Percentiles rank a stretch among this genome's conserved stretches.
These are phyloP conservation scores for Cephus runcator DNA, from an alignment of 2,888 invertebrate species.

Conservation along the genomic window DNA sequence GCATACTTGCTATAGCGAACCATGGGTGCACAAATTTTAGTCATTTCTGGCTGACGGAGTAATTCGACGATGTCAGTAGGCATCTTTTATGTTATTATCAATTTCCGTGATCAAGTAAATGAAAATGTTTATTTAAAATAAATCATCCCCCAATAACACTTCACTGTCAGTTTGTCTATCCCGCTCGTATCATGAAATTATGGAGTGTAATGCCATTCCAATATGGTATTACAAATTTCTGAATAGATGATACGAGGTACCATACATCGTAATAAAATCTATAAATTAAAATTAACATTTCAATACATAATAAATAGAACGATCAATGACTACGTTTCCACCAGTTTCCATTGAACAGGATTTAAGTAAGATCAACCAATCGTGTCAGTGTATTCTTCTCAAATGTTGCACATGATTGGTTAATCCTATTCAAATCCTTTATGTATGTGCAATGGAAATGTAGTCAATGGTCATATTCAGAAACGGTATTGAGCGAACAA, in stretches of 20 bases:
- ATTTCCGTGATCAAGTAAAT: neutral
- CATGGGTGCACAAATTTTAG: slow-evolving; percentile 95
- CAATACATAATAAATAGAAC: neutral
- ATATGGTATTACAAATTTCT: neutral
- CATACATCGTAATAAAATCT: neutral
- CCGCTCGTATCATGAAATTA: neutral
- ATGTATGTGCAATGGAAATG: neutral
- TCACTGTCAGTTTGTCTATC: neutral
- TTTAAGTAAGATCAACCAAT: neutral
- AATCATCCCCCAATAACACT: neutral
- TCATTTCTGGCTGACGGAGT: slow-evolving; percentile 70
- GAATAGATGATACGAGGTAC: neutral
- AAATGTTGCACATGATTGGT: neutral
- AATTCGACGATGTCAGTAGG: slow-evolving; percentile 71
- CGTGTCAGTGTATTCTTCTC: neutral
- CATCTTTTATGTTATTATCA: slow-evolving; percentile 31
- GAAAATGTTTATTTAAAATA: neutral
- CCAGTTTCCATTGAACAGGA: neutral
- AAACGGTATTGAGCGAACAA: neutral
- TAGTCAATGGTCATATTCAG: neutral
- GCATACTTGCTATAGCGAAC: slow-evolving; percentile 89
- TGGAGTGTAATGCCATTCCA: neutral
- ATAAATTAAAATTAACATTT: neutral
- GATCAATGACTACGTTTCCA: neutral
- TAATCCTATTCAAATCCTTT: neutral